Evolutionary conservation across 2,888 invertebrate species (phyloP).

Genomic region (Dione vanillae): DNA sequence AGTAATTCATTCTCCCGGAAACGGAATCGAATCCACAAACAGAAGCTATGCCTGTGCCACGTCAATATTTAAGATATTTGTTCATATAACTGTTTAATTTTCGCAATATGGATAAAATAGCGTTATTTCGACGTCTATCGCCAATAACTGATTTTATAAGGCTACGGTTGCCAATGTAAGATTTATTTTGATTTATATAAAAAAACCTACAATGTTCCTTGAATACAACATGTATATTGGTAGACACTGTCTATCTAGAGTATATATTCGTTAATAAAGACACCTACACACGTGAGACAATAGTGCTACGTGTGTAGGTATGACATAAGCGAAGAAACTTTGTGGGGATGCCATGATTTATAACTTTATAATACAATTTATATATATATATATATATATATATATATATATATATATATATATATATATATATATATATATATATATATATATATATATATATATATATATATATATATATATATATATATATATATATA

Average conservation of each 20-base stretch:
- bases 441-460: too few species aligned
- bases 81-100: not conserved
- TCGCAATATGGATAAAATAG: conserved; percentile 21
- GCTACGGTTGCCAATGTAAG: conserved; percentile 27
- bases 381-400: too few species aligned
- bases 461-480: too few species aligned
- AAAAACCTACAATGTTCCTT: conserved; percentile 48
- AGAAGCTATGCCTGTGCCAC: too few species aligned
- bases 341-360: conserved; percentile 40
- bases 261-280: conserved; percentile 49
- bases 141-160: conserved; percentile 24
- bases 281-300: conserved; percentile 71
- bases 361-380: not conserved
- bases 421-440: too few species aligned
- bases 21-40: too few species aligned
- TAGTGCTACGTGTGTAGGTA: conserved; percentile 56
- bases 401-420: too few species aligned
- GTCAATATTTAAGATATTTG: not conserved
- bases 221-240: conserved; percentile 42
- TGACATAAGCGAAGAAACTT: conserved; percentile 52
- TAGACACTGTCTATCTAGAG: conserved; percentile 38
- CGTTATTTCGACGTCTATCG: conserved; percentile 23
- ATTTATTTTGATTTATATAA: conserved; percentile 13
- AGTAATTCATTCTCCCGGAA: too few species aligned
- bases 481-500: too few species aligned